phyloP scores from a whole-genome alignment of 2,113 vertebrate species.

The Seriola dumerili region DNA sequence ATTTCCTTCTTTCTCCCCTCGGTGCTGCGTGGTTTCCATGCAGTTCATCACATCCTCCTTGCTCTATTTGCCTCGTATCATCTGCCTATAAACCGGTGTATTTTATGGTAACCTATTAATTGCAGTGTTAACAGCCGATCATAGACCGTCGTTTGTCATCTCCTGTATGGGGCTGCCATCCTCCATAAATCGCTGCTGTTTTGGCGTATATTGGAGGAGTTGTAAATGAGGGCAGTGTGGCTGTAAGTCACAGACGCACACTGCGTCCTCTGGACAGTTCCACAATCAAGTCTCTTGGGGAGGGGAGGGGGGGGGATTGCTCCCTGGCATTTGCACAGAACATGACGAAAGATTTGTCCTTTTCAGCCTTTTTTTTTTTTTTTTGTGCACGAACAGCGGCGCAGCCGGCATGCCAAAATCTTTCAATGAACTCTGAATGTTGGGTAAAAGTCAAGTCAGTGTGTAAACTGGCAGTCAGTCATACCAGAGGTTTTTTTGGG shows the following conservation, averaged over 20 bases:
- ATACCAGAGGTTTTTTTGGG: constrained; percentile 21
- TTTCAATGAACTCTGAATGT: constrained; percentile 56
- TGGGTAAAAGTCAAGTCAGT: constrained; percentile 37
- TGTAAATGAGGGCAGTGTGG: constrained; percentile 31
- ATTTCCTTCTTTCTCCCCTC: constrained; percentile 20
- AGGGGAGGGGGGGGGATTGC: constrained; percentile 6
- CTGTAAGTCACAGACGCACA: constrained; percentile 37
- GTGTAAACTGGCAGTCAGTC: constrained; percentile 57
- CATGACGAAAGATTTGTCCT: constrained; percentile 52
- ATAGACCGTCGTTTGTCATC: constrained; percentile 48
- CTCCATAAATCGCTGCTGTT: constrained; percentile 52
- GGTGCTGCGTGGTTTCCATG: constrained; percentile 1
- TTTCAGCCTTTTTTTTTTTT: constrained; percentile 31
- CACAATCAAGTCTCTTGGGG: constrained; percentile 18
- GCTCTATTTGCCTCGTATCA: constrained; percentile 43
- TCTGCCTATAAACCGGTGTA: constrained; percentile 51
- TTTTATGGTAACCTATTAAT: constrained; percentile 73
- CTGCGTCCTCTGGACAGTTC: constrained; percentile 37
- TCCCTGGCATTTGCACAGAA: constrained; percentile 70
- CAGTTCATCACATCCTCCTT: constrained; percentile 36
- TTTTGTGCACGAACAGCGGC: not conserved
- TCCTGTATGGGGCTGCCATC: constrained; percentile 26
- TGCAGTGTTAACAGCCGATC: constrained; percentile 59
- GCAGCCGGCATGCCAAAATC: constrained; percentile 37
- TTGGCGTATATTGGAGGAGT: constrained; percentile 22